Conservation (phyloP, 2,113 vertebrate species). For the Loxodonta africana region DNA sequence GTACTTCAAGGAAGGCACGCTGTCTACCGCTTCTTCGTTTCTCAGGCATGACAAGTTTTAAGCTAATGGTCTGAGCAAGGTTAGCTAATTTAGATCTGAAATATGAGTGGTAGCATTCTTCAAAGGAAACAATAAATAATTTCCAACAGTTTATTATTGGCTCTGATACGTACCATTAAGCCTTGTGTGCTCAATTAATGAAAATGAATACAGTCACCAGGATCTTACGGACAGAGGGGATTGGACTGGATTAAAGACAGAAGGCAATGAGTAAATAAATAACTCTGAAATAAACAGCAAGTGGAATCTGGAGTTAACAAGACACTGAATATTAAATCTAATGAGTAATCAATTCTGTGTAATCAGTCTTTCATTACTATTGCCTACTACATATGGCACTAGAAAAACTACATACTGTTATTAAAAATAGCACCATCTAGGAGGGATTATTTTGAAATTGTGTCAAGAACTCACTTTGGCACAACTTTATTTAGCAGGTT, state of each 20-base stretch:
- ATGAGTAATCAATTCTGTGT: background rate
- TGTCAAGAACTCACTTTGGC: background rate
- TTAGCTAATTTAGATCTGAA: background rate
- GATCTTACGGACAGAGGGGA: background rate
- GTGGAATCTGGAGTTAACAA: background rate
- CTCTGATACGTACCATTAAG: background rate
- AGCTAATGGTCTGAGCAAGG: background rate
- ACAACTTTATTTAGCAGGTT: background rate
- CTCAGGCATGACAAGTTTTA: background rate
- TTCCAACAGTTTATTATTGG: background rate
- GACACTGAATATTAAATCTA: background rate
- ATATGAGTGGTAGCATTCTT: constrained; percentile 6
- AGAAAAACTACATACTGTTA: background rate
- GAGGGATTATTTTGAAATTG: background rate
- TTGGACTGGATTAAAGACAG: background rate
- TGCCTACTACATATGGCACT: background rate
- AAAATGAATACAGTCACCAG: constrained; percentile 18
- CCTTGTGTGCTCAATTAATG: background rate
- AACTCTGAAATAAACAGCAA: constrained; percentile 1
- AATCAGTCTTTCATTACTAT: background rate
- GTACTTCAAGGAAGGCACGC: background rate
- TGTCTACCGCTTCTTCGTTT: background rate
- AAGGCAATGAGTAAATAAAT: background rate
- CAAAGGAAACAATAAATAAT: background rate
- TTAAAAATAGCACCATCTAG: background rate